phyloP scores from a whole-genome alignment of 2,797 vertebrate genomes.

The Pagetopsis macropterus region DNA sequence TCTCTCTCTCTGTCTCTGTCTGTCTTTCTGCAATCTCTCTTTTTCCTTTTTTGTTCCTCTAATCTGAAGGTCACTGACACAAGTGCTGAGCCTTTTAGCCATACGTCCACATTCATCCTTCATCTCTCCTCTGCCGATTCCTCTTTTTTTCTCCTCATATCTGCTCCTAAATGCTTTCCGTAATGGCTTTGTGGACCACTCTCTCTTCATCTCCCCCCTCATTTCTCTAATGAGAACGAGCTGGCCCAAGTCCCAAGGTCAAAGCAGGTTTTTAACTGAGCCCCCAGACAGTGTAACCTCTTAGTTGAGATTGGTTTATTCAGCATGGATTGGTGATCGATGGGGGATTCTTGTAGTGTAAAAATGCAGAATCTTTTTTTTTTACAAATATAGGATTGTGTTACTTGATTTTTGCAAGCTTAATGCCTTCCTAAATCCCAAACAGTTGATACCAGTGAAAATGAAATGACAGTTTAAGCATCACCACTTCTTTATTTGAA shows the following conservation, averaged over 20 bases:
- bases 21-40: constrained; percentile 4
- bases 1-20: constrained; percentile 21
- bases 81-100: constrained; percentile 32
- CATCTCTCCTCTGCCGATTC: constrained; percentile 7
- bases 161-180: constrained; percentile 6
- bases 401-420: neutral
- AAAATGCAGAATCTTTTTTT: neutral
- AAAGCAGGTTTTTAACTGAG: constrained; percentile 55
- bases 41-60: constrained; percentile 15
- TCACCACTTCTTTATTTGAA: constrained; percentile 2
- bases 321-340: constrained; percentile 27
- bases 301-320: constrained; percentile 58
- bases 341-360: neutral
- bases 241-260: constrained; percentile 64
- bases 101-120: constrained; percentile 13
- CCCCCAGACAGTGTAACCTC: constrained; percentile 51
- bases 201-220: constrained; percentile 29
- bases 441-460: too few relatives aligned
- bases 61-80: constrained; percentile 58
- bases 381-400: neutral
- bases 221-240: constrained; percentile 64
- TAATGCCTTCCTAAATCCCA: neutral
- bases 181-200: constrained; percentile 34
- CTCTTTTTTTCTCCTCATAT: constrained; percentile 23
- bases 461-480: too few relatives aligned